Conservation (phyloP, 2,797 vertebrate species). For the Atherinosoma microstoma region DNA sequence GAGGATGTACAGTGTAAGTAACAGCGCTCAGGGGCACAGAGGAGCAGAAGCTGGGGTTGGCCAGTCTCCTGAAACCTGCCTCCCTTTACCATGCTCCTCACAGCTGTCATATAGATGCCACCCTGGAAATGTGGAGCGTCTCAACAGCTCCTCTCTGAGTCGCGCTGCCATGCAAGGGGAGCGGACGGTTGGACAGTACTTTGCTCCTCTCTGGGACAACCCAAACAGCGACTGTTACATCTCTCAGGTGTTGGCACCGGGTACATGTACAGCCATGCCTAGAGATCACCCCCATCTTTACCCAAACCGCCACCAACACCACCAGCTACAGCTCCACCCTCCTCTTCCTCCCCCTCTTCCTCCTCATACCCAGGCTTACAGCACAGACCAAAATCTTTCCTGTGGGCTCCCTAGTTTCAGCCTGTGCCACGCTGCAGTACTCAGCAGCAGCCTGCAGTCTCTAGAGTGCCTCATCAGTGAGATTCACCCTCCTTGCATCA, state of each 20-base stretch:
- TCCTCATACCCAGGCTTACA: constrained; percentile 72
- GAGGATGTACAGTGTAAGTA: constrained; percentile 83
- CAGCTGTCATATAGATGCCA: constrained; percentile 80
- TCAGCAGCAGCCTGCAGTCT: constrained; percentile 98
- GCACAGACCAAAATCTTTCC: constrained; percentile 82
- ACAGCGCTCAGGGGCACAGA: constrained; percentile 69
- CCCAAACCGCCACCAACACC: constrained; percentile 69
- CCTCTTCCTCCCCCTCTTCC: constrained; percentile 45
- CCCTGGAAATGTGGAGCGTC: constrained; percentile 77
- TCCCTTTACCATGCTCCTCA: constrained; percentile 69
- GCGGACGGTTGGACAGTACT: constrained; percentile 89
- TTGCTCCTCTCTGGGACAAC: constrained; percentile 90
- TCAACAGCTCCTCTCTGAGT: constrained; percentile 85
- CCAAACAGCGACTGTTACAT: constrained; percentile 93
- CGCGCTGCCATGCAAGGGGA: constrained; percentile 87
- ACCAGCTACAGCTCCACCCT: constrained; percentile 67
- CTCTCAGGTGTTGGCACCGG: constrained; percentile 86
- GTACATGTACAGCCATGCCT: constrained; percentile 71
- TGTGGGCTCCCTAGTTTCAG: constrained; percentile 87
- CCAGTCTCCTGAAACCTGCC: constrained; percentile 84
- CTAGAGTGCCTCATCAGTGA: constrained; percentile 99
- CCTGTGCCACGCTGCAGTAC: constrained; percentile 91
- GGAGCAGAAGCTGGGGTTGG: constrained; percentile 81
- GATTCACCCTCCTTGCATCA: constrained; percentile 98
- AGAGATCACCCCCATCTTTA: constrained; percentile 79